Evolutionary conservation across 1,140 invertebrate species (phyloP).

Genomic region (Hirudo medicinalis): DNA sequence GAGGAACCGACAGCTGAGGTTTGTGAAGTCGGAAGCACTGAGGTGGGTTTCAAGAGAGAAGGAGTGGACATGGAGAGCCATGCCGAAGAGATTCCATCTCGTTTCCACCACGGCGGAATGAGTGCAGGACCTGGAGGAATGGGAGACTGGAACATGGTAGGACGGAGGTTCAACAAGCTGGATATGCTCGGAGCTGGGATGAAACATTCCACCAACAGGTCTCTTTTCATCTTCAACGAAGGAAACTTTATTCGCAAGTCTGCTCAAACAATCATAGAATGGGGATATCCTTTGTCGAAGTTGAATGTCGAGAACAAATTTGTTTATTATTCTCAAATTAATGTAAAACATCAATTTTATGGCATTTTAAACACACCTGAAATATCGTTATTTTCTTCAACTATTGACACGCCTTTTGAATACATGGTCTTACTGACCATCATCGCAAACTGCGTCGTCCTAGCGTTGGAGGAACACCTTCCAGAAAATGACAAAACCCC

Average conservation of each 20-base stretch:
- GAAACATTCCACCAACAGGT: constrained; percentile 9
- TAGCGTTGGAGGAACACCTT: constrained; percentile 97
- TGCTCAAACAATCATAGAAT: constrained; percentile 12
- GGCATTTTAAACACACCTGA: background rate
- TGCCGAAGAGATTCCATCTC: too few relatives aligned
- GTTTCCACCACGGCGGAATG: background rate
- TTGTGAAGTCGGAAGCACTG: too few relatives aligned
- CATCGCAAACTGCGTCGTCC: constrained; percentile 98
- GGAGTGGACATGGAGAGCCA: too few relatives aligned
- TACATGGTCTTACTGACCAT: constrained; percentile 99
- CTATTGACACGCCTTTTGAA: constrained; percentile 71
- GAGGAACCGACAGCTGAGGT: too few relatives aligned
- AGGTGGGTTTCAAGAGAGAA: too few relatives aligned
- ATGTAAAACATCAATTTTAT: background rate
- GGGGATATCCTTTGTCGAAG: constrained; percentile 13
- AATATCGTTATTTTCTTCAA: background rate
- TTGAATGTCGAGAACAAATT: too few relatives aligned
- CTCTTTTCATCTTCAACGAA: constrained; percentile 14
- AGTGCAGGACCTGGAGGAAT: constrained; percentile 3
- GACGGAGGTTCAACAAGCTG: constrained; percentile 9
- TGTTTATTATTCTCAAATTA: background rate
- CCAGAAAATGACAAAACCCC: constrained; percentile 94
- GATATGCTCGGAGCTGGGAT: background rate
- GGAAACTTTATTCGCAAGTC: constrained; percentile 13
- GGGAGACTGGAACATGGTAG: constrained; percentile 5